Evolutionary conservation across 2,888 invertebrate genomes (phyloP).

Genomic region (Eupeodes latifasciatus): DNA sequence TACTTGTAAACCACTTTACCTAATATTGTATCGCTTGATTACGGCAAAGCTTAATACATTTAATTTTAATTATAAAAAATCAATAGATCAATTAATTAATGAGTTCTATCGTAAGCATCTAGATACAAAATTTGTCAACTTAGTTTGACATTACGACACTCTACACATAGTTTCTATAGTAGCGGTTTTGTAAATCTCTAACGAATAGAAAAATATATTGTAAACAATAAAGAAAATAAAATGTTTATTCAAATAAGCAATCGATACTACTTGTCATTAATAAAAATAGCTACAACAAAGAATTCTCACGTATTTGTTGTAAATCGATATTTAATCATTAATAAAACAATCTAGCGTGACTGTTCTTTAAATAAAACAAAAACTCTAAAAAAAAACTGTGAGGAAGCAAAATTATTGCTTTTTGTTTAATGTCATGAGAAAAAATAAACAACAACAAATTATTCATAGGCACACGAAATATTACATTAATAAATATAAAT

Average conservation of each 20-base stretch:
- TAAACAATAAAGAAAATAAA: neutral
- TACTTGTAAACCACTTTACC: too few relatives aligned
- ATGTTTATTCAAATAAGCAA: slow-evolving; percentile 3
- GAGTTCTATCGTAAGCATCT: too few relatives aligned
- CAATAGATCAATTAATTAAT: too few relatives aligned
- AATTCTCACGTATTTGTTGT: slow-evolving; percentile 10
- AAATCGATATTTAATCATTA: neutral
- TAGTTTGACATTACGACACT: too few relatives aligned
- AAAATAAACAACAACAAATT: neutral
- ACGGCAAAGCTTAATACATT: too few relatives aligned
- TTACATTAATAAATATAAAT: slow-evolving; percentile 1
- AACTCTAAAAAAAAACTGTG: neutral
- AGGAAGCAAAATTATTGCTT: neutral
- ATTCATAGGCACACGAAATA: neutral
- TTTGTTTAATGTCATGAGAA: neutral
- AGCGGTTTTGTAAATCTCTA: too few relatives aligned
- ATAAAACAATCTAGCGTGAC: neutral
- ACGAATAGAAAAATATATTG: neutral
- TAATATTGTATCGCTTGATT: too few relatives aligned
- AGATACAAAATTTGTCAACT: too few relatives aligned
- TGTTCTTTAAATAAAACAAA: neutral
- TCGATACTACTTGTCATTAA: neutral
- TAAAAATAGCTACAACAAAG: slow-evolving; percentile 4
- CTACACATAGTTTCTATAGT: too few relatives aligned
- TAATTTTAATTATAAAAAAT: too few relatives aligned